Evolutionary conservation across 1,140 invertebrate species (phyloP), one percentile per base, ranked within the genome.

Genomic region (Ostrea edulis): DNA sequence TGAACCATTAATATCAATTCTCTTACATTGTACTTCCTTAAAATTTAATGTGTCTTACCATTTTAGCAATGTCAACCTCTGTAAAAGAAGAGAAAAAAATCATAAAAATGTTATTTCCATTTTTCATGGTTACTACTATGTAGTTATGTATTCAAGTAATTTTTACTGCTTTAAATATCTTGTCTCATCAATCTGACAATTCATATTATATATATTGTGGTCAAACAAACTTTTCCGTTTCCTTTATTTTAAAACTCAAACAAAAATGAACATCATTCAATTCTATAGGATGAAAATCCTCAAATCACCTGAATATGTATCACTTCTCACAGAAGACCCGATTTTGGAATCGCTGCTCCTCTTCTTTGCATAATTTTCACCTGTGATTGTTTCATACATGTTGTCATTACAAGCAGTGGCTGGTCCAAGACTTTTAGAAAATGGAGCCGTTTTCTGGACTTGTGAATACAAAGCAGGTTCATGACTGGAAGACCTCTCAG

Each of bases 271-370:
- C 35, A 44, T 44, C 35, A 44, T 44, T 44, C 5, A 44, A 44
- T 44, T 44, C 35, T 44, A 44, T 44, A 44, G 35, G 35, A 44
- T 44, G 35, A 44, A 44, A 44, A 44, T 44, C 35, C 35, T 20
- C 55, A 29, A 77, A 22, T 14, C 25, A 77, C 68, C 68, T 77
- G 68, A 77, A 14, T 77, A 77, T 29, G 29, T 11, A 35, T 29
- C 11, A 35, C 68, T 77, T 14, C 25, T 77, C 68, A 77, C 29
- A 2, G 68, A 77, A 8, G 68, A 22, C 9, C 68, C 68, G 14
- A 77, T 77, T 25, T 35, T 77, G 29, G 68, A 77, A 25, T 77
- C 68, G 11, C 68, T 77, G 68, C 29, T 44, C 29, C 68, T 77
- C 25, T 77, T 77, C 5, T 14, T 62, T 5, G 68, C 25, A 25